A percentile compares a stretch with the other conserved stretches of the same genome.
phyloP scores from a whole-genome alignment of 2,797 vertebrate species.

The Poecilia velifera region DNA sequence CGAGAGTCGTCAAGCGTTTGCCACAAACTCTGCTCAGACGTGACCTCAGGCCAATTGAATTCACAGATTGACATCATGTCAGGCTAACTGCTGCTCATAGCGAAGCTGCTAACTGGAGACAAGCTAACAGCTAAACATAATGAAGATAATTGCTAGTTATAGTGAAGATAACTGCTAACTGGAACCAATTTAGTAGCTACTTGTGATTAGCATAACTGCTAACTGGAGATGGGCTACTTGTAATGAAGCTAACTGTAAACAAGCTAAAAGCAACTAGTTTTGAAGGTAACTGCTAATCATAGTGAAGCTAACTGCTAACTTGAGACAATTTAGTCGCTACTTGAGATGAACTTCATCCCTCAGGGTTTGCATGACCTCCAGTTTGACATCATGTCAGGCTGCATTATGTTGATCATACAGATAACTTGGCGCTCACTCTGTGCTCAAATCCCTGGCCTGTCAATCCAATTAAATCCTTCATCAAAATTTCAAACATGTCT shows the following conservation, averaged over 20 bases:
- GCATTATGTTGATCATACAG: conserved; percentile 15
- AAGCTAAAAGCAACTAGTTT: background rate
- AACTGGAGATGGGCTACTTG: background rate
- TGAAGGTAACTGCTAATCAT: background rate
- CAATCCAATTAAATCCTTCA: conserved; percentile 23
- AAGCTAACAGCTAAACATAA: background rate
- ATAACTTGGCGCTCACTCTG: background rate
- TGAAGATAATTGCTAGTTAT: background rate
- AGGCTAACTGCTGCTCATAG: background rate
- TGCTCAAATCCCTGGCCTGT: conserved; percentile 29
- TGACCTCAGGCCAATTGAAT: too few species aligned
- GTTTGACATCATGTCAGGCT: conserved; percentile 17
- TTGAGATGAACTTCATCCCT: background rate
- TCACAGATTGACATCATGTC: too few species aligned
- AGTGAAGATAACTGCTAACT: background rate
- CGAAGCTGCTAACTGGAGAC: background rate
- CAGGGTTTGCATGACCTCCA: conserved; percentile 34
- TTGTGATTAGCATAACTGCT: background rate
- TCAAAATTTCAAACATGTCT: conserved; percentile 33
- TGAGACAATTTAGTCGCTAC: background rate
- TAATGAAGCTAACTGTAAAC: background rate
- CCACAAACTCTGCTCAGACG: background rate
- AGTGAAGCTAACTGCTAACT: background rate
- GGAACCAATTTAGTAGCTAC: background rate
- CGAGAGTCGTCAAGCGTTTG: background rate